phyloP scores from a whole-genome alignment of 2,888 invertebrate species.

The Pomacea canaliculata region DNA sequence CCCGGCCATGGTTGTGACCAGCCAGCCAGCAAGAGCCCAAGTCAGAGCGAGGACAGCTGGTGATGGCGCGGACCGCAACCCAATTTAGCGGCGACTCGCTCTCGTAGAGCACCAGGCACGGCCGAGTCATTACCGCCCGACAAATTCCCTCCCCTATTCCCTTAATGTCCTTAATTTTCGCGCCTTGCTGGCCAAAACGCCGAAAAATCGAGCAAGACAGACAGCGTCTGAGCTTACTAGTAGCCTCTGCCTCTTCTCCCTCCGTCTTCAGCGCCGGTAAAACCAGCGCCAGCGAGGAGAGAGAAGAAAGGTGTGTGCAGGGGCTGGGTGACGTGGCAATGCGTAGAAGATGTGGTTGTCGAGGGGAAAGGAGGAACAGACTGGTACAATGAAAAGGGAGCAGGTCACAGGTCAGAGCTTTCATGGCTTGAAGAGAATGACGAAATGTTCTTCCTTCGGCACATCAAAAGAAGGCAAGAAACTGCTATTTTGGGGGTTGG shows the following conservation, averaged over 20 bases:
- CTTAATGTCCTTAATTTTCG: constrained; percentile 24
- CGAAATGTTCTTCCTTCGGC: too few relatives aligned
- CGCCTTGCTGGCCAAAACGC: constrained; percentile 4
- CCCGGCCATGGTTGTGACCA: too few relatives aligned
- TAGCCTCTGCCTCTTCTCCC: too few relatives aligned
- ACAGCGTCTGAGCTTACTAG: neutral
- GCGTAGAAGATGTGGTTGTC: neutral
- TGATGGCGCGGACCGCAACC: constrained; percentile 6
- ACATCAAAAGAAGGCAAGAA: too few relatives aligned
- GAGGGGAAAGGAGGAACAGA: neutral
- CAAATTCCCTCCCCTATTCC: constrained; percentile 4
- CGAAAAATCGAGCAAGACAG: neutral
- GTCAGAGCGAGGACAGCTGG: too few relatives aligned
- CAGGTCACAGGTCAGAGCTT: too few relatives aligned
- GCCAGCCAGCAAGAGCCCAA: too few relatives aligned
- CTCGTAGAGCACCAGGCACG: neutral
- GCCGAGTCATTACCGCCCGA: constrained; percentile 6
- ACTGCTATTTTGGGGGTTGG: too few relatives aligned
- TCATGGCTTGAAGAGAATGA: too few relatives aligned
- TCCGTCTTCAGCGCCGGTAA: neutral
- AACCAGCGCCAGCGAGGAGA: too few relatives aligned
- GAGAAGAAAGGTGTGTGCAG: neutral
- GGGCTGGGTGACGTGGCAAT: neutral
- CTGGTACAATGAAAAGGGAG: too few relatives aligned
- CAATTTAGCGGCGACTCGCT: constrained; percentile 19